Conservation (phyloP, 2,797 vertebrate genomes). For the Gymnopithys bicolor region DNA sequence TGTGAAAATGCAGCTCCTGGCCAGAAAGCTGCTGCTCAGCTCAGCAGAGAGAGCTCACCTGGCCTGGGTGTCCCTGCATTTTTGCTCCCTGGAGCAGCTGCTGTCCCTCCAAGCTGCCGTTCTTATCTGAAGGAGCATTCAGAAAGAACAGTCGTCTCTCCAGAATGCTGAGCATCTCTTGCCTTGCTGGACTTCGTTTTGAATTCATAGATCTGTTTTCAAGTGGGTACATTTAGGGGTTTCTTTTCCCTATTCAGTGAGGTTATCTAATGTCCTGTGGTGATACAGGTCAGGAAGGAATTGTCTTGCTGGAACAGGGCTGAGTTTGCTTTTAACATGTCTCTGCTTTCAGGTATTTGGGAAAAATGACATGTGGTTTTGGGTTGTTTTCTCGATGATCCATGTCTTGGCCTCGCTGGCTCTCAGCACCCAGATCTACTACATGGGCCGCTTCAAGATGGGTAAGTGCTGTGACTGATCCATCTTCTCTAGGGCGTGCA, state of each 20-base stretch:
- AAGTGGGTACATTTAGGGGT: neutral
- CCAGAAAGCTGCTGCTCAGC: neutral
- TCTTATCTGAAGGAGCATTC: neutral
- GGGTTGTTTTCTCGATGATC: constrained; percentile 80
- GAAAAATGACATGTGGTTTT: constrained; percentile 82
- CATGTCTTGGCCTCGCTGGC: constrained; percentile 79
- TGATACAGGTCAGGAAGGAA: neutral
- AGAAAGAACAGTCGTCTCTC: neutral
- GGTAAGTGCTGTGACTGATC: constrained; percentile 62
- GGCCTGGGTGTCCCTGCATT: neutral
- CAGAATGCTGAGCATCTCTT: neutral
- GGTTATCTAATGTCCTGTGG: neutral
- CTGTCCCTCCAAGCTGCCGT: neutral
- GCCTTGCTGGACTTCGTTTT: neutral
- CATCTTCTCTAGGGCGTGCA: fast-evolving
- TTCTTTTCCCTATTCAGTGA: neutral
- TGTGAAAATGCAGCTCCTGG: neutral
- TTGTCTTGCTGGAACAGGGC: neutral
- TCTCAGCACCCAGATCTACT: constrained; percentile 85
- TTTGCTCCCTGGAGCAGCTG: neutral
- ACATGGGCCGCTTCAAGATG: constrained; percentile 84
- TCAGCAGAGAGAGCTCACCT: neutral
- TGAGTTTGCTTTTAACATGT: neutral
- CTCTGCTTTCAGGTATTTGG: constrained; percentile 78
- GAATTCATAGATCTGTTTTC: neutral